Evolutionary conservation across 2,797 vertebrate species (phyloP).

Genomic region (Enteromius treurensis): DNA sequence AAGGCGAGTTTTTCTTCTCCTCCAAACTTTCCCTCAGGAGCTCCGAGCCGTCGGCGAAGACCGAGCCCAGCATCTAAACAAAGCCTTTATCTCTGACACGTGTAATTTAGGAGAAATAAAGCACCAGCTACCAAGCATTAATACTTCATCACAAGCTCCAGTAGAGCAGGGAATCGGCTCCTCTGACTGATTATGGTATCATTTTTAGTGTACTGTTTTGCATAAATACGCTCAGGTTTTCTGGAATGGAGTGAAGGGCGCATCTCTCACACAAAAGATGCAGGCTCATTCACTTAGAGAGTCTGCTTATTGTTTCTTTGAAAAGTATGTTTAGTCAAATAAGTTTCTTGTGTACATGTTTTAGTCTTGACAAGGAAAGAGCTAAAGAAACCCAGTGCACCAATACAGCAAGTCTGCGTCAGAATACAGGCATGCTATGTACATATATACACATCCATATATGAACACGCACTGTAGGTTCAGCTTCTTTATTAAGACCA

Average conservation of each 20-base stretch:
- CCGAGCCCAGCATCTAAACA: conserved; percentile 66
- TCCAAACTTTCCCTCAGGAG: not conserved
- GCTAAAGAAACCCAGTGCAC: not conserved
- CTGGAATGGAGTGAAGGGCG: conserved; percentile 21
- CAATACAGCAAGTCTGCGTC: not conserved
- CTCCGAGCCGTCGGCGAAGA: conserved; percentile 3
- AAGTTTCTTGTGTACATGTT: not conserved
- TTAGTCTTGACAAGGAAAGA: not conserved
- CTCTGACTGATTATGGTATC: conserved; percentile 82
- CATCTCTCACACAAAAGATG: conserved; percentile 21
- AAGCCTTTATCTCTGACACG: conserved; percentile 77
- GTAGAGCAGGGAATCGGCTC: conserved; percentile 79
- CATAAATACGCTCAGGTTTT: conserved; percentile 73
- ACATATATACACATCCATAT: too few relatives aligned
- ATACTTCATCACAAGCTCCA: conserved; percentile 82
- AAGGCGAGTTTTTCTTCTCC: not conserved
- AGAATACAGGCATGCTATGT: too few relatives aligned
- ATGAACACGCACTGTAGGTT: not conserved
- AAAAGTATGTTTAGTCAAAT: not conserved
- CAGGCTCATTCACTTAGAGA: not conserved
- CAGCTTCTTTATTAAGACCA: not conserved
- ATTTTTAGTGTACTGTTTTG: conserved; percentile 79
- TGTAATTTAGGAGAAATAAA: conserved; percentile 82
- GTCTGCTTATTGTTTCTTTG: conserved; percentile 18
- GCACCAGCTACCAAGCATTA: conserved; percentile 74